phyloP scores from a whole-genome alignment of 2,797 vertebrate genomes.

The Borostomias antarcticus region DNA sequence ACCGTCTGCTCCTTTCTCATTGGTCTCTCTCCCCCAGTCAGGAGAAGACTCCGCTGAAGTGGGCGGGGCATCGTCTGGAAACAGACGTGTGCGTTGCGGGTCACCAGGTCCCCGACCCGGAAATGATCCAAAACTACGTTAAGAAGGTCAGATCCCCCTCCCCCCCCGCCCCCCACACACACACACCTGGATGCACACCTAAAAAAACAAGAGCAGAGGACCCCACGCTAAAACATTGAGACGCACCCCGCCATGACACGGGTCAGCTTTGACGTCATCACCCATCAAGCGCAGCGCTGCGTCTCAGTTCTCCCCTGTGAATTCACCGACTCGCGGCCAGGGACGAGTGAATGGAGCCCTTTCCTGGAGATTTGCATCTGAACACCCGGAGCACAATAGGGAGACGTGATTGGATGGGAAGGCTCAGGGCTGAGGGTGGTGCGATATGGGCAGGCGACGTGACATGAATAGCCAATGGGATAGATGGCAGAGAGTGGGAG shows the following conservation, averaged over 20 bases:
- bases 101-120: constrained; percentile 82
- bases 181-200: constrained; percentile 17
- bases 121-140: constrained; percentile 87
- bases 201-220: constrained; percentile 6
- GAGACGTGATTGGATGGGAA: constrained; percentile 75
- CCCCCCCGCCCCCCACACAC: constrained; percentile 6
- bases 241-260: constrained; percentile 20
- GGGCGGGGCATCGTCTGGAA: constrained; percentile 81
- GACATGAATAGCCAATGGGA: constrained; percentile 76
- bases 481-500: constrained; percentile 57
- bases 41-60: constrained; percentile 76
- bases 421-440: constrained; percentile 70
- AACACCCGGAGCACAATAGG: constrained; percentile 71
- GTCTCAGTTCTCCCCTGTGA: constrained; percentile 48
- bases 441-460: constrained; percentile 61
- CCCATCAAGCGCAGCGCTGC: constrained; percentile 54
- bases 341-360: constrained; percentile 74
- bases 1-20: constrained; percentile 1
- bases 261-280: constrained; percentile 27
- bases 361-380: constrained; percentile 76
- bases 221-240: constrained; percentile 9
- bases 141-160: constrained; percentile 90
- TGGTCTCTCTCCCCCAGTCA: constrained; percentile 68
- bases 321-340: constrained; percentile 53
- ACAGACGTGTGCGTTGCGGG: constrained; percentile 85